These are phyloP conservation scores for Mus caroli DNA, from an alignment of 2,797 vertebrate species.

Conservation along the genomic window DNA sequence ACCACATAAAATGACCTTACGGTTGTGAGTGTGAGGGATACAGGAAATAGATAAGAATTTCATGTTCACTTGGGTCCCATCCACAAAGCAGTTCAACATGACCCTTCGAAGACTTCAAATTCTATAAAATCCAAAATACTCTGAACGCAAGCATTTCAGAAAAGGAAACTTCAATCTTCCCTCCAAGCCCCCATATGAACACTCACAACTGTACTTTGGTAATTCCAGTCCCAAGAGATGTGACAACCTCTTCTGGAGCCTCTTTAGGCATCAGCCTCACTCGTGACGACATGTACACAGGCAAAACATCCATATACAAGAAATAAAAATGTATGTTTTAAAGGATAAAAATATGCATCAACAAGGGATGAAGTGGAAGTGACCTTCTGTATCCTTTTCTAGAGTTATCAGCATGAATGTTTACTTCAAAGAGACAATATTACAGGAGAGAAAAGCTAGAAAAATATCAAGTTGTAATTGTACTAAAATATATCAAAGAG, in stretches of 20 bases:
- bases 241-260: not conserved
- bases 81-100: not conserved
- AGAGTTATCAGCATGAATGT: not conserved
- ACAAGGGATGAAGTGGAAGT: not conserved
- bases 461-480: not conserved
- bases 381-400: not conserved
- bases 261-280: not conserved
- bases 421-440: not conserved
- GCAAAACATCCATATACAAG: not conserved
- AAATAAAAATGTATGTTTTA: not conserved
- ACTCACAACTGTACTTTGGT: not conserved
- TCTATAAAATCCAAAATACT: not conserved
- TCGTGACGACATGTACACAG: rapidly evolving
- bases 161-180: not conserved
- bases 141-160: not conserved
- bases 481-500: not conserved
- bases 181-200: not conserved
- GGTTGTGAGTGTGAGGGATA: not conserved
- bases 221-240: not conserved
- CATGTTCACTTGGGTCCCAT: not conserved
- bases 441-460: not conserved
- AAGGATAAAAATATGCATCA: conserved; percentile 3
- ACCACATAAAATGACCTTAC: not conserved
- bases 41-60: not conserved
- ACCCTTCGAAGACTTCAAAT: not conserved